A percentile compares a stretch with the other conserved stretches of the same genome.
Conservation (phyloP, 1,140 invertebrate species). For the Cherax destructor region DNA sequence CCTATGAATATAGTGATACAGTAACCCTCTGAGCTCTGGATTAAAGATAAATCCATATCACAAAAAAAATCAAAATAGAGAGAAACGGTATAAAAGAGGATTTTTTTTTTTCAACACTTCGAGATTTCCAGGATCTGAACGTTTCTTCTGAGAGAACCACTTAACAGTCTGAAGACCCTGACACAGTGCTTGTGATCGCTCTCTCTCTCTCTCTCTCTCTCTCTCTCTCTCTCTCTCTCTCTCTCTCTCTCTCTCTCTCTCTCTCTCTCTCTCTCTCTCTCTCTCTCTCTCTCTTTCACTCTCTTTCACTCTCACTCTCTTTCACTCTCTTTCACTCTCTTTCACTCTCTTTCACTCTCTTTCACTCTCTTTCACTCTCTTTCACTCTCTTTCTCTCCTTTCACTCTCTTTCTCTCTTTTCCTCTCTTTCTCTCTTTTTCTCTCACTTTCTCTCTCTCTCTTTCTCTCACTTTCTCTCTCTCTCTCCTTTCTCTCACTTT, state of each 20-base stretch:
- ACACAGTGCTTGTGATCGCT: neutral
- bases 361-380: neutral
- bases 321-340: conserved; percentile 1
- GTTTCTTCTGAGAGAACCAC: no score
- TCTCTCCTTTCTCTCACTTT: conserved; percentile 6
- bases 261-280: conserved; percentile 8
- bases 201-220: conserved; percentile 36
- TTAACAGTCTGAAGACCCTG: no score
- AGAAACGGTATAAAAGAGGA: no score
- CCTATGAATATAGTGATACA: no score
- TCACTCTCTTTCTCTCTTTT: neutral
- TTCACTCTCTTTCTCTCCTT: neutral
- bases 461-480: conserved; percentile 13
- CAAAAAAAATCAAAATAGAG: no score
- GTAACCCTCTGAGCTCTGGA: no score
- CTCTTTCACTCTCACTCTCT: conserved; percentile 31
- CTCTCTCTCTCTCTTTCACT: conserved; percentile 27
- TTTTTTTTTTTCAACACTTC: no score
- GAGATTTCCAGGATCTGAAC: no score
- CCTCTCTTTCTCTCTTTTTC: neutral
- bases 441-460: conserved; percentile 26
- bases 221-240: conserved; percentile 12
- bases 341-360: conserved; percentile 26
- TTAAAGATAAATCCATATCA: no score
- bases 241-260: conserved; percentile 21